Percentiles rank a stretch among this genome's conserved stretches.
Evolutionary conservation across 1,140 invertebrate genomes (phyloP).

Genomic region (Drosophila tropicalis): DNA sequence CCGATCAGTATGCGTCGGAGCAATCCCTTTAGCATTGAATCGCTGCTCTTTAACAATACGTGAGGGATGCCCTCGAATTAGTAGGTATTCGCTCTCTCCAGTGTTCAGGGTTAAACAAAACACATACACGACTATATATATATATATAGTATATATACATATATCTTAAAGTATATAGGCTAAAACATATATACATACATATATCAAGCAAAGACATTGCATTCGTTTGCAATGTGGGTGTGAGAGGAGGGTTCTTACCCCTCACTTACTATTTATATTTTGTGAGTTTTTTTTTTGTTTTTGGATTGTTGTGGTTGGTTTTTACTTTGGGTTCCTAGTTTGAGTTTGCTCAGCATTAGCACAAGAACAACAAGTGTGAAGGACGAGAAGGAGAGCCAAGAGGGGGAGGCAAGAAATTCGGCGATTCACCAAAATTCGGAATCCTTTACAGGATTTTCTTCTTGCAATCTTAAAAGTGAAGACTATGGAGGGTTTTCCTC

Average conservation of each 20-base stretch:
- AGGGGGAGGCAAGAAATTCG: too few relatives aligned
- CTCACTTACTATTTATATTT: not conserved
- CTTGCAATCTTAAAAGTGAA: too few relatives aligned
- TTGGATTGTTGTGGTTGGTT: not conserved
- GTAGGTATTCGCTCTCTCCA: not conserved
- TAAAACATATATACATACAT: not conserved
- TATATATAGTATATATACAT: not conserved
- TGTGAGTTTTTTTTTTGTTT: not conserved
- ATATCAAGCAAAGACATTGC: conserved; percentile 6
- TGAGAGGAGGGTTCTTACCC: not conserved
- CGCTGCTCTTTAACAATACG: conserved; percentile 89
- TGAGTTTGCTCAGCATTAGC: conserved; percentile 2
- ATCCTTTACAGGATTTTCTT: too few relatives aligned
- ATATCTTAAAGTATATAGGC: not conserved
- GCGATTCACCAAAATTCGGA: too few relatives aligned
- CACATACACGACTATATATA: not conserved
- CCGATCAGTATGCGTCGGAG: conserved; percentile 86
- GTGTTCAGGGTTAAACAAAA: not conserved
- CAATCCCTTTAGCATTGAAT: conserved; percentile 94
- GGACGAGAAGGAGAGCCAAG: not conserved
- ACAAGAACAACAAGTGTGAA: not conserved
- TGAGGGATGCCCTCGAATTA: conserved; percentile 80
- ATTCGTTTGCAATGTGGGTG: not conserved
- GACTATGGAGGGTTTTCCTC: too few relatives aligned
- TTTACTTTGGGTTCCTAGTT: conserved; percentile 42